Evolutionary conservation across 92 coral and sea anemone genomes (phyloP).

Genomic region (Isaurus tuberculatus): DNA sequence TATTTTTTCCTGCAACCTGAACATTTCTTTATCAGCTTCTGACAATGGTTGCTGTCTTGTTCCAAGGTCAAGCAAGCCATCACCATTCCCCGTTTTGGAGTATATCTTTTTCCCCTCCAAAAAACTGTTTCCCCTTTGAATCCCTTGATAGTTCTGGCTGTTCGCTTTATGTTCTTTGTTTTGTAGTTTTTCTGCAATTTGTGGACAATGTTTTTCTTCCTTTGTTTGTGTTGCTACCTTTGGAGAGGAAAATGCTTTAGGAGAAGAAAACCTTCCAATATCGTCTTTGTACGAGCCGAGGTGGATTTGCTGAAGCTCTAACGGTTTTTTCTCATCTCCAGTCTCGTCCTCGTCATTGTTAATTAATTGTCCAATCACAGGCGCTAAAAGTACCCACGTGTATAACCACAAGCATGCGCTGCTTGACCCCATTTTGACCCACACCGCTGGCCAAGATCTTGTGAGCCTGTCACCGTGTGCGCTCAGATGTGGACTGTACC

Average conservation of each 20-base stretch:
- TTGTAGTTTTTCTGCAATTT: background rate
- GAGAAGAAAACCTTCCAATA: conserved; percentile 33
- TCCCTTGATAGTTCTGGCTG: background rate
- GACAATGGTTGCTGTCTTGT: conserved; percentile 37
- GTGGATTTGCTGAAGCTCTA: conserved; percentile 19
- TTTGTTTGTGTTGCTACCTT: conserved; percentile 6
- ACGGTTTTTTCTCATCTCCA: background rate
- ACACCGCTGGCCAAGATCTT: conserved; percentile 86
- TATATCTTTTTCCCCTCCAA: background rate
- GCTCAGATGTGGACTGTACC: conserved; percentile 75
- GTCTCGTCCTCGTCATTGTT: conserved; percentile 44
- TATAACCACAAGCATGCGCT: conserved; percentile 83
- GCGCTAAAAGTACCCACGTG: conserved; percentile 80
- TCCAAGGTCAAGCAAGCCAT: background rate
- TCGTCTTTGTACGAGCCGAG: background rate
- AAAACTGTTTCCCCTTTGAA: background rate
- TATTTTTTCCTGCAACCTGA: conserved; percentile 86
- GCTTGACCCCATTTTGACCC: conserved; percentile 84
- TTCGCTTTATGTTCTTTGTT: background rate
- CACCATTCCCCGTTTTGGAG: too few relatives aligned
- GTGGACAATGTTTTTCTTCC: background rate
- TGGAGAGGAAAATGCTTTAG: conserved; percentile 32
- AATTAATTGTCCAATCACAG: conserved; percentile 64
- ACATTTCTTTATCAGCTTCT: conserved; percentile 81
- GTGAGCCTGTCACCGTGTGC: conserved; percentile 45